These are phyloP conservation scores for Drosophila bipectinata DNA, from an alignment of 1,140 invertebrate genomes.

Conservation along the genomic window DNA sequence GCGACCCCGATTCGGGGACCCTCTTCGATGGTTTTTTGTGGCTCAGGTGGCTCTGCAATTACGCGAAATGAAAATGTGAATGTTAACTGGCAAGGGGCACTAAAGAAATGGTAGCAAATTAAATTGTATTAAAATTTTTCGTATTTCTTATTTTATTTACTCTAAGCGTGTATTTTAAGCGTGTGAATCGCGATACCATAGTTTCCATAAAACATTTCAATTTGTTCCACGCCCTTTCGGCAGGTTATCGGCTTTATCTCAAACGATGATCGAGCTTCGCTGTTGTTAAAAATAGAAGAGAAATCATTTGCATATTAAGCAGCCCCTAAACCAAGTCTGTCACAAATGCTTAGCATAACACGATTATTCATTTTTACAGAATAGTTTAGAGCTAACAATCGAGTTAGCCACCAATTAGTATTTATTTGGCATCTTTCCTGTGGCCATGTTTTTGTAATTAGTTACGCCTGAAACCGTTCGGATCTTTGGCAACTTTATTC, in stretches of 20 bases:
- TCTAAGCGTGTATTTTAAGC: conserved; percentile 10
- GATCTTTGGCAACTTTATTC: conserved; percentile 33
- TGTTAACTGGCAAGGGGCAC: conserved; percentile 53
- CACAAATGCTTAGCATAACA: conserved; percentile 60
- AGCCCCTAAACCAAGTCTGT: conserved; percentile 29
- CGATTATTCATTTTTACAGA: conserved; percentile 69
- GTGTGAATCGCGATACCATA: conserved; percentile 58
- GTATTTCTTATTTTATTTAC: conserved; percentile 42
- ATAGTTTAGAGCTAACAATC: conserved; percentile 41
- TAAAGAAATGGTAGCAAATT: conserved; percentile 70
- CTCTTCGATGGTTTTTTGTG: conserved; percentile 21
- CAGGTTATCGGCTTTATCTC: conserved; percentile 46
- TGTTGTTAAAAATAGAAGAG: conserved; percentile 42
- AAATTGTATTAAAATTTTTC: conserved; percentile 75
- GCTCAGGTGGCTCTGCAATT: conserved; percentile 52
- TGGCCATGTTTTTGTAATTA: conserved; percentile 44
- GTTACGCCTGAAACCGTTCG: conserved; percentile 46
- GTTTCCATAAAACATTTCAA: conserved; percentile 62
- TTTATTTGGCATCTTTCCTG: conserved; percentile 38
- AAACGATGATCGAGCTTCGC: conserved; percentile 35
- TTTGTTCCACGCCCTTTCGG: conserved; percentile 44
- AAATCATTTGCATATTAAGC: conserved; percentile 46
- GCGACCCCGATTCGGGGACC: conserved; percentile 64
- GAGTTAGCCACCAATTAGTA: conserved; percentile 65
- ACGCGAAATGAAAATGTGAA: conserved; percentile 74